phyloP scores from a whole-genome alignment of 35 echinoderm and acorn worm genomes.

The Lytechinus pictus region DNA sequence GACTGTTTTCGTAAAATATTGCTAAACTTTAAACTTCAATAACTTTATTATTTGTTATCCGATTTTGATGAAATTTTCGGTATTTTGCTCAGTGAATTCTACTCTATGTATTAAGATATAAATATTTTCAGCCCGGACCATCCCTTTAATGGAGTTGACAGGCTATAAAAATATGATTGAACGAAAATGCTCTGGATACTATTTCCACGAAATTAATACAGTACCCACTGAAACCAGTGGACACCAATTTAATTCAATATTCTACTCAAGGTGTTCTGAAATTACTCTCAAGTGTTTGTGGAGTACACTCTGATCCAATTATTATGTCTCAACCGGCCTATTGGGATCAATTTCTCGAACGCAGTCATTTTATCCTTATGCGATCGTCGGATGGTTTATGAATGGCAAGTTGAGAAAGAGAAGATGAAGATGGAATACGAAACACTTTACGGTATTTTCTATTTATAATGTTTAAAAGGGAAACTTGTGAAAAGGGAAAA shows the following conservation, averaged over 20 bases:
- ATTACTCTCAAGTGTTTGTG: neutral
- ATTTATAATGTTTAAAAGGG: no score
- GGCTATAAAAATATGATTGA: neutral
- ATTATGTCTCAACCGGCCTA: neutral
- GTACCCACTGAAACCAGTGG: neutral
- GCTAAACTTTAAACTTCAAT: no score
- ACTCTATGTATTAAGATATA: no score
- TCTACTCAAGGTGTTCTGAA: neutral
- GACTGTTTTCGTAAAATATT: no score
- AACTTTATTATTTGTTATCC: no score
- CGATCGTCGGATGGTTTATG: neutral
- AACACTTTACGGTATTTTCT: no score
- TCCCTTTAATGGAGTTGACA: no score
- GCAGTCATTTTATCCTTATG: neutral
- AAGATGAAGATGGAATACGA: neutral
- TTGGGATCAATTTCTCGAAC: neutral
- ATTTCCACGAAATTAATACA: neutral
- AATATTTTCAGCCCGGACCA: no score
- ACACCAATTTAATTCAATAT: neutral
- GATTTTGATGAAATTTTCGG: no score
- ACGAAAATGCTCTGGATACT: neutral
- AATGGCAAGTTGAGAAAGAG: neutral
- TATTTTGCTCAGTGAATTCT: no score
- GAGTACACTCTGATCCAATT: neutral
- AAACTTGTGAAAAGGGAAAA: no score